phyloP scores from a whole-genome alignment of 2,113 vertebrate species.

The Tenrec ecaudatus region DNA sequence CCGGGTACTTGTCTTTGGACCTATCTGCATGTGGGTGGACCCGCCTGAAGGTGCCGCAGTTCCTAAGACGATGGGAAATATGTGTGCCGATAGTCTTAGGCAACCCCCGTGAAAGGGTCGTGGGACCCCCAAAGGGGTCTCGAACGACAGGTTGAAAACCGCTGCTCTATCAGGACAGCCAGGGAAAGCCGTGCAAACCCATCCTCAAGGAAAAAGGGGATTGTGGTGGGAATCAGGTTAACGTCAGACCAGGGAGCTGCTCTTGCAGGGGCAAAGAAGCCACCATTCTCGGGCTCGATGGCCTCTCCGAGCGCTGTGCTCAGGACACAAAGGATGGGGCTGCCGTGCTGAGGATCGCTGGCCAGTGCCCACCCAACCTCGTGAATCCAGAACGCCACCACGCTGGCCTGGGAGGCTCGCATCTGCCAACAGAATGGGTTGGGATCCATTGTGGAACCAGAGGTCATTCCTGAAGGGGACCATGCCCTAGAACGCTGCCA shows the following conservation, averaged over 20 bases:
- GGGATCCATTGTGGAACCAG: constrained; percentile 98
- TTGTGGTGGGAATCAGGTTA: constrained; percentile 96
- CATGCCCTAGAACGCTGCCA: constrained; percentile 96
- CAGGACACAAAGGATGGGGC: constrained; percentile 98
- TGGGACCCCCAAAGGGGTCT: no score
- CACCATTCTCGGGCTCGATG: constrained; percentile 96
- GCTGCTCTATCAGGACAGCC: constrained; percentile 84
- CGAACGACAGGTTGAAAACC: no score
- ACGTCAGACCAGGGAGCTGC: constrained; percentile 95
- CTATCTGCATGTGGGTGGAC: no score
- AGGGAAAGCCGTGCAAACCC: constrained; percentile 92
- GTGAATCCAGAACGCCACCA: constrained; percentile 94
- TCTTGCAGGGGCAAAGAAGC: constrained; percentile 94
- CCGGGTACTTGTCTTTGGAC: no score
- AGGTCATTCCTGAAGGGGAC: constrained; percentile 95
- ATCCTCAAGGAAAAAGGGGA: constrained; percentile 94
- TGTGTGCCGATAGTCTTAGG: no score
- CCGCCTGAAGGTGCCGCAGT: no score
- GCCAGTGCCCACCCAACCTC: constrained; percentile 92
- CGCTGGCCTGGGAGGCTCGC: constrained; percentile 96
- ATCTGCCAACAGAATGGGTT: constrained; percentile 99
- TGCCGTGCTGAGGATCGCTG: constrained; percentile 95
- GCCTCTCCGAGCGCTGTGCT: constrained; percentile 95
- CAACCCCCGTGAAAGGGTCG: no score
- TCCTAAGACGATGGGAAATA: no score